phyloP scores from a whole-genome alignment of 1,140 invertebrate genomes.

The Mya arenaria region DNA sequence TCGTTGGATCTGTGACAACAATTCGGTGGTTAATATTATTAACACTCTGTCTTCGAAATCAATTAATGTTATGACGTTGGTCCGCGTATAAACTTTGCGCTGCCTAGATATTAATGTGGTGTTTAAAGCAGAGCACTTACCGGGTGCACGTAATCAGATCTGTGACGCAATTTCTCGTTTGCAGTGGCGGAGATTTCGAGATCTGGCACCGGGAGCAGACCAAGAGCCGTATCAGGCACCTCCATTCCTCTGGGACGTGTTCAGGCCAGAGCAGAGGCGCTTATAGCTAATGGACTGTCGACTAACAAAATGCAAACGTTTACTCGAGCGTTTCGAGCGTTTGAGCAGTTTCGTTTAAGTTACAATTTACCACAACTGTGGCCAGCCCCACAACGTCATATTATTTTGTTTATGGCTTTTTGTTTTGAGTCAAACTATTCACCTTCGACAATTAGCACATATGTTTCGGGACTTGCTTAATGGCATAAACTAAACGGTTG shows the following conservation, averaged over 20 bases:
- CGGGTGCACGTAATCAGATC: not conserved
- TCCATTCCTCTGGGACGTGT: constrained; percentile 6
- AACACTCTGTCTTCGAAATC: constrained; percentile 1
- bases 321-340: too few relatives aligned
- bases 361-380: too few relatives aligned
- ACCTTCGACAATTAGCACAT: too few relatives aligned
- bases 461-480: too few relatives aligned
- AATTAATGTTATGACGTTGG: not conserved
- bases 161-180: constrained; percentile 31
- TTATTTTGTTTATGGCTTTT: too few relatives aligned
- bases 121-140: not conserved
- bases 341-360: too few relatives aligned
- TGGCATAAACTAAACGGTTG: too few relatives aligned
- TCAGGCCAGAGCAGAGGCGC: not conserved
- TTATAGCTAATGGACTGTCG: too few relatives aligned
- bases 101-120: constrained; percentile 2
- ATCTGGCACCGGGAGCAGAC: not conserved
- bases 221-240: not conserved
- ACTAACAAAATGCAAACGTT: too few relatives aligned
- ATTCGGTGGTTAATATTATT: not conserved
- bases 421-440: too few relatives aligned
- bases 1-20: not conserved
- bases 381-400: too few relatives aligned
- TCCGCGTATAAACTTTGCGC: not conserved
- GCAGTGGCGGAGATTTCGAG: constrained; percentile 1